Base-by-base conservation (phyloP, 2,888 invertebrate species). In the Meganola albula region DNA sequence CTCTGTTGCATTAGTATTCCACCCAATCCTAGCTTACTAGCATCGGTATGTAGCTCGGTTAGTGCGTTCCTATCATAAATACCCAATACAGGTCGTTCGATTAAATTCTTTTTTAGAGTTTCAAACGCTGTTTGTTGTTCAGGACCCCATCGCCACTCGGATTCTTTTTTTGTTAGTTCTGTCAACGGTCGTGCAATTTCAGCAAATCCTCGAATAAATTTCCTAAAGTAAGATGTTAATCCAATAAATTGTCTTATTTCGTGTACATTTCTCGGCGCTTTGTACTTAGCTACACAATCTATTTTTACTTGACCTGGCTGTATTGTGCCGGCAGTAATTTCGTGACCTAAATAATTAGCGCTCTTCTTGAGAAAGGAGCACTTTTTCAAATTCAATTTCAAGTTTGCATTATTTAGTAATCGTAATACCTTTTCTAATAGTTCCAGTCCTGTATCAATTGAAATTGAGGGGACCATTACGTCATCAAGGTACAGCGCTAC, bases 171-270 rank as follows among this genome's bases (percentile, higher is more conserved):
- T 11, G 24, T 28, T 8, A 28, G 8, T n/a, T 12, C 3, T n/a
- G 28, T 34, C 6, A 29, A 10, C 6, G 28, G 34, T 10, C 20
- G 7, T 5, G 28, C 34, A 6, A 34, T 30, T 24, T 24, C 10
- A 3, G 30, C 37, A 32, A 37, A 37, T 2, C 21, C 14, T 7
- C 21, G 12, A 8, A 37, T 13, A 13, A 37, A 37, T 26, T 23
- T 32, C 7, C 37, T 14, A 23, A 37, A 37, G 26, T 28, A 37
- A 7, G 11, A 21, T 1, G 24, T 16, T n/a, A 41, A 18, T 2
- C 36, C 36, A 2, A 36, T 14, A 12, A 36, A 36, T 14, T 29
- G 31, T 5, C 32, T 7, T 2, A 29, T 12, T 8, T 37, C 20
- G 13, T 37, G 33, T 1, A 29, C 27, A 14, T 37, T 37, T 6